phyloP scores from a whole-genome alignment of 2,797 vertebrate genomes.

The Molossus alvarezi region DNA sequence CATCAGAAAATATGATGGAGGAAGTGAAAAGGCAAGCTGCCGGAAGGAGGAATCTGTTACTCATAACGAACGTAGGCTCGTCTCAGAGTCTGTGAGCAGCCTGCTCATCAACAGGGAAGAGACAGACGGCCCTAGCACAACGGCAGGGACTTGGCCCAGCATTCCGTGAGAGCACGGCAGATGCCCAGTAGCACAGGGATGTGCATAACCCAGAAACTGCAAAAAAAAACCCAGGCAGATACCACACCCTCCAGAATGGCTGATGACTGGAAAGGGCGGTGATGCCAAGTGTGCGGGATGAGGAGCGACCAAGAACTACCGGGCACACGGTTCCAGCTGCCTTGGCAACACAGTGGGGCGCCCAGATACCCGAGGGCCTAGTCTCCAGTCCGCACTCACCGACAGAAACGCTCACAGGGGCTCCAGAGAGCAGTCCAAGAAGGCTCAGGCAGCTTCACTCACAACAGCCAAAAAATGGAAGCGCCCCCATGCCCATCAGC shows the following conservation, averaged over 20 bases:
- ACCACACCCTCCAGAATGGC: neutral
- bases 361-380: neutral
- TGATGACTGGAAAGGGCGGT: neutral
- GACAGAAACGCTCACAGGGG: neutral
- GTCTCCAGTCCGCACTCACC: neutral
- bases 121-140: neutral
- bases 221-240: neutral
- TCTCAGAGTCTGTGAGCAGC: neutral
- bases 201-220: neutral
- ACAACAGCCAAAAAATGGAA: neutral
- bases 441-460: neutral
- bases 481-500: neutral
- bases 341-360: neutral
- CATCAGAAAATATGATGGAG: neutral
- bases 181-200: neutral
- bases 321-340: neutral
- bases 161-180: neutral
- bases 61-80: accelerated
- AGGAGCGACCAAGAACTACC: neutral
- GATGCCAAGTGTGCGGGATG: neutral
- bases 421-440: neutral
- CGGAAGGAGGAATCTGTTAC: neutral
- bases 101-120: neutral
- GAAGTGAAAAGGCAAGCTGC: neutral
- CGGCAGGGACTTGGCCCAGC: neutral